Percentiles rank a stretch among this genome's conserved stretches.
phyloP scores from a whole-genome alignment of 2,797 vertebrate genomes.

The Pseudochirops cupreus region DNA sequence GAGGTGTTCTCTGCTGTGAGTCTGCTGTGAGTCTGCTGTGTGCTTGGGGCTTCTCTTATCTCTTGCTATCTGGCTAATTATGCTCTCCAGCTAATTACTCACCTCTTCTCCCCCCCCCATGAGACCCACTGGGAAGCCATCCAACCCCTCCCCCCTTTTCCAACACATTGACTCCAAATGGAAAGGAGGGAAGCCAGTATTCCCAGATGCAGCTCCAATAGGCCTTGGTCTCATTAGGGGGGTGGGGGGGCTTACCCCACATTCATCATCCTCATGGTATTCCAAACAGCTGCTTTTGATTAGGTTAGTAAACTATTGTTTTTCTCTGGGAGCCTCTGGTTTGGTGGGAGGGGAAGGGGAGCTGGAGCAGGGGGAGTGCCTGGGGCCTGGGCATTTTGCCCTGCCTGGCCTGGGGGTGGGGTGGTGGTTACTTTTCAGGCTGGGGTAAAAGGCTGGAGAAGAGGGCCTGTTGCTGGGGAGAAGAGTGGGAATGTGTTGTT shows the following conservation, averaged over 20 bases:
- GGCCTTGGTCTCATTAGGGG: conserved; percentile 88
- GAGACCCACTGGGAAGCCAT: conserved; percentile 73
- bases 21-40: not conserved
- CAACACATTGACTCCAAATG: conserved; percentile 62
- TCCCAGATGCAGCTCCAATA: conserved; percentile 86
- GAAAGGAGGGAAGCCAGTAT: conserved; percentile 84
- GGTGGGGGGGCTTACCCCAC: conserved; percentile 51
- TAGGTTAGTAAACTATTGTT: conserved; percentile 62
- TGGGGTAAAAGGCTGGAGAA: not conserved
- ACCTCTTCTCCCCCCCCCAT: conserved; percentile 29
- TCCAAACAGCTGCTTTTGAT: conserved; percentile 74
- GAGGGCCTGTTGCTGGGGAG: not conserved
- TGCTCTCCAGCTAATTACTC: conserved; percentile 78
- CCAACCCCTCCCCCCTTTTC: conserved; percentile 67
- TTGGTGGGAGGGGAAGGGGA: conserved; percentile 57
- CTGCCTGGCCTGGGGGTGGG: not conserved
- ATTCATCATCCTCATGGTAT: conserved; percentile 67
- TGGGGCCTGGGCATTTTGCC: not conserved
- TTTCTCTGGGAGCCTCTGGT: conserved; percentile 61
- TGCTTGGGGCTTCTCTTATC: conserved; percentile 74
- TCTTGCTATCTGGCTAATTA: conserved; percentile 68
- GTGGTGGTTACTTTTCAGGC: not conserved
- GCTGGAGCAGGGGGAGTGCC: conserved; percentile 14
- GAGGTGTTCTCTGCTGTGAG: conserved; percentile 46
- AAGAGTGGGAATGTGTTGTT: not conserved